phyloP scores from a whole-genome alignment of 2,797 vertebrate species.

The Peromyscus aztecus region DNA sequence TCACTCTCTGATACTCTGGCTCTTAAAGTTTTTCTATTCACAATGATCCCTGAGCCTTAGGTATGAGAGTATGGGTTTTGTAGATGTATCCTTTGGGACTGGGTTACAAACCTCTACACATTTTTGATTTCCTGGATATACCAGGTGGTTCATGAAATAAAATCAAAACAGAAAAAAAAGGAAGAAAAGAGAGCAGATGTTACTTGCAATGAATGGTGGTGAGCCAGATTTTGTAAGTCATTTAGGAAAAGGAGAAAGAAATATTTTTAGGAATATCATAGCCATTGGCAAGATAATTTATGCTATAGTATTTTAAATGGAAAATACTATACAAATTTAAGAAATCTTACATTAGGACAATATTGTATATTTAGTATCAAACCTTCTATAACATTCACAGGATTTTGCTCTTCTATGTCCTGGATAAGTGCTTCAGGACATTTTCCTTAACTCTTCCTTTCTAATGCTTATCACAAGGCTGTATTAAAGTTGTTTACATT shows the following conservation, averaged over 20 bases:
- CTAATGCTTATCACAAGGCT: not conserved
- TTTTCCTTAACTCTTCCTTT: slow-evolving; percentile 19
- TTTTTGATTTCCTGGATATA: not conserved
- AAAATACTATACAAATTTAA: slow-evolving; percentile 32
- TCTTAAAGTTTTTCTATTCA: not conserved
- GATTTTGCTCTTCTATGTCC: slow-evolving; percentile 32
- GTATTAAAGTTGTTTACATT: not conserved
- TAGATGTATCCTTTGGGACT: not conserved
- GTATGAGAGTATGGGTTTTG: not conserved
- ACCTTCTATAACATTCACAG: not conserved
- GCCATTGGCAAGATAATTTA: slow-evolving; percentile 23
- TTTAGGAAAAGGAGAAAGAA: slow-evolving; percentile 46
- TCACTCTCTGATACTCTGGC: too few species aligned
- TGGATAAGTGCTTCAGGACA: not conserved
- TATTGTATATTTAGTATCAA: not conserved
- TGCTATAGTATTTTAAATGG: slow-evolving; percentile 44
- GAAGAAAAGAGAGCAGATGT: not conserved
- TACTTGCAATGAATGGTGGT: not conserved
- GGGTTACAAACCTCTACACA: not conserved
- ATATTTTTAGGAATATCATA: slow-evolving; percentile 39
- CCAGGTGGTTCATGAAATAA: not conserved
- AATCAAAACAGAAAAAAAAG: not conserved
- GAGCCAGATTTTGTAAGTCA: slow-evolving; percentile 3
- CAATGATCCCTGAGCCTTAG: not conserved
- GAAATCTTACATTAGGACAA: not conserved